Evolutionary conservation across 1,140 invertebrate species (phyloP), one percentile per base, ranked within the genome.

Genomic region (Phymastichus coffea): DNA sequence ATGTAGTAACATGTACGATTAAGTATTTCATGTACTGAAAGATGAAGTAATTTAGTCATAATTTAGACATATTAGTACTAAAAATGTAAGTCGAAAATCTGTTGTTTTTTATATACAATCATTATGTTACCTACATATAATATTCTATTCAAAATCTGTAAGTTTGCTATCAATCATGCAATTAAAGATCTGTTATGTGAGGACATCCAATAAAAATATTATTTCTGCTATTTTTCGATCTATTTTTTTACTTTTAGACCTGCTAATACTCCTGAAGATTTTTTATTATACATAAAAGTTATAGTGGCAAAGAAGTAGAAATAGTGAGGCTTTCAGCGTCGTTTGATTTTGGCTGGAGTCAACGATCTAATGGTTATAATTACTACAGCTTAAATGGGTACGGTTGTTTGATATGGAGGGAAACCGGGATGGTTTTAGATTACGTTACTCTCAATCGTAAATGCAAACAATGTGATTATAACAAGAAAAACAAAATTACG

Each of bases 331-430:
- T 44, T 8, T 44, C 22, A 20, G 41, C 41, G 22, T 52, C 49
- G 3, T 52, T 33, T 37, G 49, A 52, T 19, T 33, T 52, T 14
- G 49, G 49, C 17, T 52, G 35, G 35, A 37, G 7, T 15, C 26
- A 35, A 20, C n/a, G 49, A 20, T 28, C 26, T 3, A 52, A 35
- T 52, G 33, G 49, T 2, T 35, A 35, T 19, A 37, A 4, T 35
- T 37, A 52, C 33, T 30, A 52, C 20, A 52, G 49, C 15, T 40
- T 52, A 12, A 52, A 52, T 37, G 49, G 49, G 23, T 52, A 52
- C 15, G 49, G n/a, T 14, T 28, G 7, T 9, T 23, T 52, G 20
- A 52, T 52, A 20, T 30, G 49, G 10, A 33, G 17, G 28, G 4
- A 33, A 37, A 52, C 4, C 8, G 20, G 35, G 15, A 37, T 33